These are phyloP conservation scores for Anolis apletophallus DNA, from an alignment of 2,797 vertebrate species.

Conservation along the genomic window DNA sequence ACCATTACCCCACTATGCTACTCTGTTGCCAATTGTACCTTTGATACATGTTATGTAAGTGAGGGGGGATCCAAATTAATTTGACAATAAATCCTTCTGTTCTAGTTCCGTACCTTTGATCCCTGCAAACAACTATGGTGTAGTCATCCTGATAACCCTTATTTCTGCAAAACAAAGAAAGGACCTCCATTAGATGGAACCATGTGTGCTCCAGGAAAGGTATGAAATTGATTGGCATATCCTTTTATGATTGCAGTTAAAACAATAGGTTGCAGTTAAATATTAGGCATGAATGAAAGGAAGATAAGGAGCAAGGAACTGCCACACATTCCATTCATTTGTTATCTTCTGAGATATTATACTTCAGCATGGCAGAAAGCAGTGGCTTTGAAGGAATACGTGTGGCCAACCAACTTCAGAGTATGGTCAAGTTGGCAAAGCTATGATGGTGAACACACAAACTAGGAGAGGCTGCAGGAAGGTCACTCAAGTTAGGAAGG, in stretches of 20 bases:
- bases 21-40: too few relatives aligned
- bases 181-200: constrained; percentile 97
- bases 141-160: constrained; percentile 97
- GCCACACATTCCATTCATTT: neutral
- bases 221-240: constrained; percentile 55
- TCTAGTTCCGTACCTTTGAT: constrained; percentile 95
- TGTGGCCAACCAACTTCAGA: too few relatives aligned
- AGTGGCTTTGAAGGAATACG: neutral
- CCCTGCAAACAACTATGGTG: constrained; percentile 99
- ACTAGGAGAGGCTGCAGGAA: too few relatives aligned
- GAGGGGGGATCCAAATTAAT: neutral
- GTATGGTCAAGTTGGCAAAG: too few relatives aligned
- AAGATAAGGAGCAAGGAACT: neutral
- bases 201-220: constrained; percentile 93
- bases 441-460: too few relatives aligned
- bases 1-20: too few relatives aligned
- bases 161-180: constrained; percentile 99
- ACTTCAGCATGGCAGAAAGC: neutral
- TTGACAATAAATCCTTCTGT: constrained; percentile 30
- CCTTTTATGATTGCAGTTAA: neutral
- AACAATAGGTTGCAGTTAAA: neutral
- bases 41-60: neutral
- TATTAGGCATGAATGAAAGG: neutral
- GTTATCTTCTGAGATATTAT: neutral
- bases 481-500: too few relatives aligned